Percentiles rank a stretch among this genome's conserved stretches.
These are phyloP conservation scores for Neoscelio sp. DNA, from an alignment of 2,888 invertebrate genomes.

Conservation along the genomic window DNA sequence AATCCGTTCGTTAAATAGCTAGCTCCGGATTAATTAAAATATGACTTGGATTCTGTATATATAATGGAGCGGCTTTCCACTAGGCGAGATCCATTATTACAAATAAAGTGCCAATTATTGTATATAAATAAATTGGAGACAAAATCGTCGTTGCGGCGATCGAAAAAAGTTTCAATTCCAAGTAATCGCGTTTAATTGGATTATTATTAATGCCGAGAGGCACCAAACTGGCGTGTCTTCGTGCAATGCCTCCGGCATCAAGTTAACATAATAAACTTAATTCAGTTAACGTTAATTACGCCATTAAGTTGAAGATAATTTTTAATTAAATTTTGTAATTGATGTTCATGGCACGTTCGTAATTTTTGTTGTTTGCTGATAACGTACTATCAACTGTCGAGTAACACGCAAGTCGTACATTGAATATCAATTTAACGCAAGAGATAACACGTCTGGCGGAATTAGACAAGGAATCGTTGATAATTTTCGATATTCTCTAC, in stretches of 20 bases:
- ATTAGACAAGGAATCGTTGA: constrained; percentile 67
- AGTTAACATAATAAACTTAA: not conserved
- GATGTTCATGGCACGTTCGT: constrained; percentile 43
- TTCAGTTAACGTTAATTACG: constrained; percentile 8
- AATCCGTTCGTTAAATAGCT: constrained; percentile 19
- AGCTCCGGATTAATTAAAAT: constrained; percentile 16
- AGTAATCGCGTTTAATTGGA: constrained; percentile 21
- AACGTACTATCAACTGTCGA: constrained; percentile 55
- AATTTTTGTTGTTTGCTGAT: constrained; percentile 60
- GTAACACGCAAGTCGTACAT: constrained; percentile 59
- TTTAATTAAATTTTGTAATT: constrained; percentile 61
- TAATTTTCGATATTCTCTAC: constrained; percentile 72
- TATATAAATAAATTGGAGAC: not conserved
- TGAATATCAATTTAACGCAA: constrained; percentile 64
- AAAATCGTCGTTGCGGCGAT: not conserved
- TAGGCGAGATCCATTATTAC: constrained; percentile 13
- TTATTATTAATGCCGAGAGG: constrained; percentile 24
- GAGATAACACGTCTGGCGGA: constrained; percentile 60
- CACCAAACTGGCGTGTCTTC: no score
- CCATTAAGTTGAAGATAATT: constrained; percentile 43
- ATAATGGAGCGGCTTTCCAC: not conserved
- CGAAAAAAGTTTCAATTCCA: not conserved
- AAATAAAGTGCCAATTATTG: constrained; percentile 15
- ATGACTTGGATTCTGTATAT: not conserved
- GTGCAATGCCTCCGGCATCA: no score